Percentiles rank a stretch among this genome's conserved stretches.
These are phyloP conservation scores for Lepidurus couesii DNA, from an alignment of 1,140 invertebrate species.

Conservation along the genomic window DNA sequence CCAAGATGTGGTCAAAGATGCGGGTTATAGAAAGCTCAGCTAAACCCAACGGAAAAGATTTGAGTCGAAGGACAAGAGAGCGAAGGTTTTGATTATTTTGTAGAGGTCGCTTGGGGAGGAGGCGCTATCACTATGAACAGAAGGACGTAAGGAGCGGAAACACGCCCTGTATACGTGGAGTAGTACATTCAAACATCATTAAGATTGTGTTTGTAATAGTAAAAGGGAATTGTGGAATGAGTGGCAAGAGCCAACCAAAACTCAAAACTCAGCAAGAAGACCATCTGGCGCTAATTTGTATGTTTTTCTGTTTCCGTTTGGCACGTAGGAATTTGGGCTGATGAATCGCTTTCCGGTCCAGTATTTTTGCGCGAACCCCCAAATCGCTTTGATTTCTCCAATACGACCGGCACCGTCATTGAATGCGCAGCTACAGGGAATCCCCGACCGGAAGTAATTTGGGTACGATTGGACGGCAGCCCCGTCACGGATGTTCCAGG, in stretches of 20 bases:
- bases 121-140: too few species aligned
- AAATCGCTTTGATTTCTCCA: constrained; percentile 85
- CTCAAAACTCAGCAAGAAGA: background rate
- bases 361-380: constrained; percentile 87
- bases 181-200: background rate
- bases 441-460: constrained; percentile 84
- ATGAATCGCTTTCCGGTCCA: constrained; percentile 55
- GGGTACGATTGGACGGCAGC: constrained; percentile 80
- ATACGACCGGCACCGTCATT: constrained; percentile 85
- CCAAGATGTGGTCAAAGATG: background rate
- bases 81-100: too few species aligned
- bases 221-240: background rate
- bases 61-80: too few species aligned
- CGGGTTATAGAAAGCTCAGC: background rate
- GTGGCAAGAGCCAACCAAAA: background rate
- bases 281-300: background rate
- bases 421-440: constrained; percentile 86
- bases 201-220: background rate
- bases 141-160: background rate
- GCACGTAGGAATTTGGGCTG: constrained; percentile 15
- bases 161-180: background rate
- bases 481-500: constrained; percentile 83
- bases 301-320: constrained; percentile 18
- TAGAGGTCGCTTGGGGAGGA: too few species aligned
- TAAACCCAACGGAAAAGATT: too few species aligned